Conservation (phyloP, 2,113 vertebrate species). For the Romanogobio albipinnatus region DNA sequence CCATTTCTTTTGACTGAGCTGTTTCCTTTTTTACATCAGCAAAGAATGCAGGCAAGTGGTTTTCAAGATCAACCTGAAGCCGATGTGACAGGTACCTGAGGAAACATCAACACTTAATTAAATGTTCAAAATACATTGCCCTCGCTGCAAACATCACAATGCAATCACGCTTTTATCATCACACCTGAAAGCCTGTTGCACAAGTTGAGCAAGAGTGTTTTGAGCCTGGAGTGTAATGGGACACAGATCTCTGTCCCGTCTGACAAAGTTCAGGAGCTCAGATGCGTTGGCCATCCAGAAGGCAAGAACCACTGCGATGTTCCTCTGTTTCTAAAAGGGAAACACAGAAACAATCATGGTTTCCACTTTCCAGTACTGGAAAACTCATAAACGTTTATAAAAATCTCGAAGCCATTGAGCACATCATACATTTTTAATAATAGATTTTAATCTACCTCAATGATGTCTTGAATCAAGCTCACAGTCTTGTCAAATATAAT, state of each 20-base stretch:
- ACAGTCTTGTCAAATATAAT: conserved; percentile 87
- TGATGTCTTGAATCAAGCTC: conserved; percentile 86
- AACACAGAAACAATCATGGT: background rate
- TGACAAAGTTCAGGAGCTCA: conserved; percentile 91
- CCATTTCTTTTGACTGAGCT: conserved; percentile 84
- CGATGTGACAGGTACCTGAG: conserved; percentile 84
- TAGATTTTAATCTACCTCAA: conserved; percentile 81
- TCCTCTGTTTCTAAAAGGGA: conserved; percentile 85
- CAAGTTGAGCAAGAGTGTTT: conserved; percentile 84
- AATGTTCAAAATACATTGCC: background rate
- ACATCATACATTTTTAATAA: background rate
- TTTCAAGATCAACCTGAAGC: conserved; percentile 86
- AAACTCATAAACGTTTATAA: background rate
- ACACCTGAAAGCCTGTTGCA: conserved; percentile 92
- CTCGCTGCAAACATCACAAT: background rate
- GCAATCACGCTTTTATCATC: conserved; percentile 30
- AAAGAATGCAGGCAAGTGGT: conserved; percentile 88
- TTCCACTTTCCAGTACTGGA: no score
- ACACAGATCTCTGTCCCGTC: conserved; percentile 86
- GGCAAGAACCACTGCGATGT: conserved; percentile 84
- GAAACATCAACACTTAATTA: background rate
- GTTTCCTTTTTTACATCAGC: conserved; percentile 84
- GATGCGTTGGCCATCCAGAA: conserved; percentile 97
- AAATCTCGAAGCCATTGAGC: background rate
- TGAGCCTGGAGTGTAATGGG: conserved; percentile 85